These are phyloP conservation scores for Nerophis ophidion DNA, from an alignment of 2,113 vertebrate genomes.

Conservation along the genomic window DNA sequence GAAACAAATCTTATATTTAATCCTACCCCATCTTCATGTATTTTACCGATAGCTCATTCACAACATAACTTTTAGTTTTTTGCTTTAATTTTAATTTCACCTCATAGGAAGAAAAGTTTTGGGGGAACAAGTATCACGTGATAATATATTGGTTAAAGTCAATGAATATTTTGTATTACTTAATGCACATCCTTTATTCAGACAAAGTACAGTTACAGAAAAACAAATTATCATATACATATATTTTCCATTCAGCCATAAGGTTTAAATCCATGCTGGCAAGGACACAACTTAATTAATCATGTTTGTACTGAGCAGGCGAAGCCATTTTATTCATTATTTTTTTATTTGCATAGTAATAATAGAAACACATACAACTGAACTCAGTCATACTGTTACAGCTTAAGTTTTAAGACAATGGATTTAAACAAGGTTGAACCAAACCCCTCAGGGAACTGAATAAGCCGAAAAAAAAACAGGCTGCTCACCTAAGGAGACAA, in stretches of 20 bases:
- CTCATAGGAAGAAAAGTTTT: no score
- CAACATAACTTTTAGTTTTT: no score
- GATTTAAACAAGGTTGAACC: slow-evolving; percentile 38
- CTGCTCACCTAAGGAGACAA: slow-evolving; percentile 48
- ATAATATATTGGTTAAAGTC: no score
- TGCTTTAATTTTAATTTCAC: no score
- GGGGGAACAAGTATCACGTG: no score
- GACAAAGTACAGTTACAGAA: neutral
- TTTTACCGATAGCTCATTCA: no score
- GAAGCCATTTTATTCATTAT: neutral
- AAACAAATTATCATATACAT: neutral
- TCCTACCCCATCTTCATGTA: no score
- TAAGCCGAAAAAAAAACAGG: slow-evolving; percentile 35
- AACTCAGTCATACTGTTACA: slow-evolving; percentile 5
- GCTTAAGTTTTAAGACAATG: slow-evolving; percentile 40
- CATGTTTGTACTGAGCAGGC: neutral
- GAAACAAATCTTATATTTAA: no score
- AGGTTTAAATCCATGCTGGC: neutral
- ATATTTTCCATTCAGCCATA: neutral
- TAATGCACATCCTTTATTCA: no score
- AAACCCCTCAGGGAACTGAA: slow-evolving; percentile 45
- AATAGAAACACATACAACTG: slow-evolving; percentile 2
- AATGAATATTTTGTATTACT: no score
- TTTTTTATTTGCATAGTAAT: neutral
- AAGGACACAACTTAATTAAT: neutral